Percentiles rank a stretch among this genome's conserved stretches.
phyloP scores from a whole-genome alignment of 1,140 invertebrate species.

The Drosophila leontia region DNA sequence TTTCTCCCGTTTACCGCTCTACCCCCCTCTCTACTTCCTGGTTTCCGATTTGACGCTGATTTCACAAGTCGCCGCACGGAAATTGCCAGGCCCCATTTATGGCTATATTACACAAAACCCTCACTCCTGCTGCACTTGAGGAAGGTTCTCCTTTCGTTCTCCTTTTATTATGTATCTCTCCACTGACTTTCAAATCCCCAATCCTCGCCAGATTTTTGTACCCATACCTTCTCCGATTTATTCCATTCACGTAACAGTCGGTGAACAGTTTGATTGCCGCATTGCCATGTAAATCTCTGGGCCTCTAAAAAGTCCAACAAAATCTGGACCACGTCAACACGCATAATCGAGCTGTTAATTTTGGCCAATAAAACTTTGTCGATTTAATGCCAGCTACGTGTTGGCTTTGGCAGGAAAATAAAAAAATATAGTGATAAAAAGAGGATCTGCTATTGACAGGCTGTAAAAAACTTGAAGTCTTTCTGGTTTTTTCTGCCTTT shows the following conservation, averaged over 20 bases:
- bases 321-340: constrained; percentile 48
- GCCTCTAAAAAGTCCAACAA: constrained; percentile 32
- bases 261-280: constrained; percentile 56
- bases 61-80: constrained; percentile 56
- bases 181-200: background rate
- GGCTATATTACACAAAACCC: constrained; percentile 20
- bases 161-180: constrained; percentile 41
- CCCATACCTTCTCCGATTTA: constrained; percentile 41
- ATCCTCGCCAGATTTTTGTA: background rate
- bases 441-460: constrained; percentile 18
- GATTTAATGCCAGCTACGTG: constrained; percentile 34
- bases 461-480: background rate
- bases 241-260: constrained; percentile 48
- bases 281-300: constrained; percentile 50
- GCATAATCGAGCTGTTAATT: constrained; percentile 63
- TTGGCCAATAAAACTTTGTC: constrained; percentile 51
- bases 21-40: background rate
- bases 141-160: background rate
- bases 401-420: background rate
- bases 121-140: constrained; percentile 32
- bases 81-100: constrained; percentile 56
- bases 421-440: constrained; percentile 16
- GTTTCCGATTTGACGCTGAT: constrained; percentile 42
- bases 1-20: too few species aligned
- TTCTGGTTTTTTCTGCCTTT: background rate